Evolutionary conservation across 2,113 vertebrate species (phyloP), one percentile per base, ranked within the genome.

Genomic region (Scartelaos histophorus): DNA sequence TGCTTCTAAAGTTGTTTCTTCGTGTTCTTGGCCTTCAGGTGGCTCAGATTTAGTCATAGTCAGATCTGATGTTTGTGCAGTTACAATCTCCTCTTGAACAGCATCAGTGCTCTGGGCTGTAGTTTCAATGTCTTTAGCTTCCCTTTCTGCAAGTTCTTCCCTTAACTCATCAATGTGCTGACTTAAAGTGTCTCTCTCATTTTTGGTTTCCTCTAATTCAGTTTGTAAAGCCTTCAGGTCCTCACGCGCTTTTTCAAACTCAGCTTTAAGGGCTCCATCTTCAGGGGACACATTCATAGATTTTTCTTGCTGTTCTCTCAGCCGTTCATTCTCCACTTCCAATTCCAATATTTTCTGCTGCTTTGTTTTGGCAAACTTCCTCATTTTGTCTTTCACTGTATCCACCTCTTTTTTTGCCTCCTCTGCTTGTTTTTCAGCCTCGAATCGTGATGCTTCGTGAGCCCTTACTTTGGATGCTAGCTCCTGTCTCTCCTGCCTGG

Each of bases 301-400:
- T 75, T 75, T 90, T 45, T 84, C 79, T 45, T 92, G 82, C 69
- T 80, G 70, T 75, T 93, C 92, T 62, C 66, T 43, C 58, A 99
- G 95, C 56, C 82, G 94, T 69, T 98, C 97, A 19, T 97, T 98
- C 82, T 99, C 97, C 76, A 98, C 97, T 80, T 98, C 98, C 0
- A 99, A 83, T 46, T 99, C 96, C 74, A 95, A 68, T 69, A 99
- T 99, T 82, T 98, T 99, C 75, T 97, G 95, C 80, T 99, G 98
- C 85, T 99, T 99, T 13, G 95, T 94, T 87, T 98, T 99, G 45
- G 94, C 96, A 86, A 98, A 98, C 89, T 97, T 99, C 71, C 98
- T 95, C 96, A 98, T 99, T 81, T 98, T 99, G 80, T 99, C 97
- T 77, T 95, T 98, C 80, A 97, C 94, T 12, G 82, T 83, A 19